Conservation (phyloP, 1,140 invertebrate species). For the Lethocerus indicus region DNA sequence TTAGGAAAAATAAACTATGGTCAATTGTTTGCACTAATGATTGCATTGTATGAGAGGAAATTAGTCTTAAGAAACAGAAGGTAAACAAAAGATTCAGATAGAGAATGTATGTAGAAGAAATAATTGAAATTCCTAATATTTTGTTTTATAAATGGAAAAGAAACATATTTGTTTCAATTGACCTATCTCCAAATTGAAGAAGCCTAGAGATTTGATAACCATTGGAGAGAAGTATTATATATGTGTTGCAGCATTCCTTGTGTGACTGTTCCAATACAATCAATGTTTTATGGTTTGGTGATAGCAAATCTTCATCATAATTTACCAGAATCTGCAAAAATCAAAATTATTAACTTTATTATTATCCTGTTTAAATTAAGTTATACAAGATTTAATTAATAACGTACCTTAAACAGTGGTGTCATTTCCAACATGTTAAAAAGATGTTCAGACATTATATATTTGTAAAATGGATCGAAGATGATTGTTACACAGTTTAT, state of each 20-base stretch:
- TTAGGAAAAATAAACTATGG: not conserved
- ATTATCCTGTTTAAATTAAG: not conserved
- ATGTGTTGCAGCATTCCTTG: conserved; percentile 44
- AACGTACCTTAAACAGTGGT: conserved; percentile 32
- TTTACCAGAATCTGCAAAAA: conserved; percentile 34
- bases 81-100: too few species aligned
- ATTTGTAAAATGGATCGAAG: conserved; percentile 30
- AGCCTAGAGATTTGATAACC: conserved; percentile 43
- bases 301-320: conserved; percentile 43
- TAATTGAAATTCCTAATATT: not conserved
- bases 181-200: conserved; percentile 48
- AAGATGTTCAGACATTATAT: conserved; percentile 27
- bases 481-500: conserved; percentile 29
- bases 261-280: conserved; percentile 35
- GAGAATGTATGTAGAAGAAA: not conserved
- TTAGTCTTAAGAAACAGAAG: too few species aligned
- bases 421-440: conserved; percentile 25
- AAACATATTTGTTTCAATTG: conserved; percentile 11
- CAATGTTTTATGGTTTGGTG: conserved; percentile 34
- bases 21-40: not conserved
- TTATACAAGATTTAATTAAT: not conserved
- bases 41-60: too few species aligned
- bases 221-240: conserved; percentile 55
- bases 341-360: not conserved
- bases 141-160: not conserved